phyloP scores from a whole-genome alignment of 2,113 vertebrate genomes.

The Pristiophorus japonicus region DNA sequence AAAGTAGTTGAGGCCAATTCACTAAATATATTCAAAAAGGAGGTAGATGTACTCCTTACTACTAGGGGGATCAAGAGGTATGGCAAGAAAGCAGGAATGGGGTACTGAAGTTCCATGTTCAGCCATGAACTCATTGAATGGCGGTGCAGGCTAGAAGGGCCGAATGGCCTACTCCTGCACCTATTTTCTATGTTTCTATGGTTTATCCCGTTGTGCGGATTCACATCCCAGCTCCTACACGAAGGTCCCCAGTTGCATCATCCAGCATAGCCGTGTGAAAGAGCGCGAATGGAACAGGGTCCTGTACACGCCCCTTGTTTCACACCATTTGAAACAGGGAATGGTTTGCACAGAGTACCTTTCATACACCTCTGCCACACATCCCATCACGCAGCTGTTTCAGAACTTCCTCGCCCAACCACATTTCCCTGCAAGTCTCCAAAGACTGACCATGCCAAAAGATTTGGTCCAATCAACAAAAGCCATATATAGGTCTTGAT shows the following conservation, averaged over 20 bases:
- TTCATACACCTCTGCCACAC: not conserved
- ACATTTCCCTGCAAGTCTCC: not conserved
- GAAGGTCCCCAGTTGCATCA: not conserved
- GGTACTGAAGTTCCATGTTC: too few relatives aligned
- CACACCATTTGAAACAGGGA: not conserved
- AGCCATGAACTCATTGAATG: too few relatives aligned
- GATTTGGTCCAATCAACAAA: not conserved
- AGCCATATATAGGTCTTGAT: not conserved
- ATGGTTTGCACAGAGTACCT: not conserved
- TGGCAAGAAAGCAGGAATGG: too few relatives aligned
- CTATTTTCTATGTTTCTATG: too few relatives aligned
- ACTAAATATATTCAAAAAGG: too few relatives aligned
- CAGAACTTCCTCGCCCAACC: not conserved
- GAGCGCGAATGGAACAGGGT: not conserved
- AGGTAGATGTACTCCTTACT: too few relatives aligned
- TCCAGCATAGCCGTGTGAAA: not conserved
- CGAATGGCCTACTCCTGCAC: too few relatives aligned
- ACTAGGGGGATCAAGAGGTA: too few relatives aligned
- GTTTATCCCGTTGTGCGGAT: not conserved
- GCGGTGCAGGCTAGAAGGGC: too few relatives aligned
- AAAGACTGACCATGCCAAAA: not conserved
- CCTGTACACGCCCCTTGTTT: not conserved
- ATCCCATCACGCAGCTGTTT: not conserved
- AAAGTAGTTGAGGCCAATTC: too few relatives aligned
- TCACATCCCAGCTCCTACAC: not conserved